Evolutionary conservation across 2,888 invertebrate genomes (phyloP).

Genomic region (Nebria brevicollis): DNA sequence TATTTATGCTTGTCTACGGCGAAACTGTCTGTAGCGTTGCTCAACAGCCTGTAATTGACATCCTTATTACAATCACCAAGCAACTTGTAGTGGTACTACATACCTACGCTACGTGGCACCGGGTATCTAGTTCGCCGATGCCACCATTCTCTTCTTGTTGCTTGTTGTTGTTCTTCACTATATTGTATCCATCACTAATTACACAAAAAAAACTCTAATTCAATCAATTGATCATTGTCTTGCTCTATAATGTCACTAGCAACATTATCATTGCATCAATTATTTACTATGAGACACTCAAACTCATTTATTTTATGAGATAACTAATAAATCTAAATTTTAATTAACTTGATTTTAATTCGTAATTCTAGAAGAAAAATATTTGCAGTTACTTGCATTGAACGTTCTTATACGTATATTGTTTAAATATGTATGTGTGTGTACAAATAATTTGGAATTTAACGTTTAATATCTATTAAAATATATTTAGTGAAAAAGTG

Average conservation of each 20-base stretch:
- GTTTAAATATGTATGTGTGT: no score
- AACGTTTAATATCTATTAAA: no score
- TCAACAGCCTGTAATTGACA: slow-evolving; percentile 6
- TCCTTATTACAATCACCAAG: slow-evolving; percentile 5
- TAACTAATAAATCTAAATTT: no score
- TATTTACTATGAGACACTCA: no score
- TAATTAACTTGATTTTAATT: no score
- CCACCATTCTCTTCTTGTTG: not conserved
- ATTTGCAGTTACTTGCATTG: no score
- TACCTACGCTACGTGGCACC: no score
- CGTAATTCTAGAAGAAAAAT: no score
- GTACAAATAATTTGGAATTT: no score
- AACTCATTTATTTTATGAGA: no score
- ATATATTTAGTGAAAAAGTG: no score
- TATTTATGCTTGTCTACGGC: slow-evolving; percentile 4
- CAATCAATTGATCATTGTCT: not conserved
- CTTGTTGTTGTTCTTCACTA: not conserved
- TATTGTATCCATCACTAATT: not conserved
- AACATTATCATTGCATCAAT: not conserved
- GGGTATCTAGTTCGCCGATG: not conserved
- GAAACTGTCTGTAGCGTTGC: not conserved
- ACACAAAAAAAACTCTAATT: not conserved
- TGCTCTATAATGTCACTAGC: not conserved
- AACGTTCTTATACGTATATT: not conserved
- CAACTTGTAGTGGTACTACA: no score